phyloP scores from a whole-genome alignment of 2,888 invertebrate species.

The Limnephilus rhombicus region DNA sequence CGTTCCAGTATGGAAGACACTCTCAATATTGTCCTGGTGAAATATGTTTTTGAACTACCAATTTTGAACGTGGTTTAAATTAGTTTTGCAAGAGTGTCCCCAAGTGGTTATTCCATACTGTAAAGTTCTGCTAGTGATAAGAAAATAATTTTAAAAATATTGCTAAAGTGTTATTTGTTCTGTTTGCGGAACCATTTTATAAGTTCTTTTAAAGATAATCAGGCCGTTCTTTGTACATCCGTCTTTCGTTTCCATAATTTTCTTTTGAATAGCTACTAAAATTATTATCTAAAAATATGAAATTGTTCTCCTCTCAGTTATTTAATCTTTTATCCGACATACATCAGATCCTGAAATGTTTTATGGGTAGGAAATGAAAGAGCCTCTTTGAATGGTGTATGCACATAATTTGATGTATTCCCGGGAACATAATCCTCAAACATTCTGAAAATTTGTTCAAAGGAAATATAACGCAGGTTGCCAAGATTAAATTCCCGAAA shows the following conservation, averaged over 20 bases:
- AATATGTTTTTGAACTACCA: too few species aligned
- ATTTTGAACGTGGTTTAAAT: too few species aligned
- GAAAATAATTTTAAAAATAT: too few species aligned
- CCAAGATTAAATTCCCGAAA: neutral
- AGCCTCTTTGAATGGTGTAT: neutral
- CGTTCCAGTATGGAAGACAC: too few species aligned
- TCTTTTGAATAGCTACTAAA: neutral
- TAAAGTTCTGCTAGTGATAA: too few species aligned
- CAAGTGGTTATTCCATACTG: too few species aligned
- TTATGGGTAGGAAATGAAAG: neutral
- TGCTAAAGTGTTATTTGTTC: too few species aligned
- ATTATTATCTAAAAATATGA: neutral
- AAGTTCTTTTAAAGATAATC: too few species aligned
- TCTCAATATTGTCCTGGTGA: too few species aligned
- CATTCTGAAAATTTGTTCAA: neutral
- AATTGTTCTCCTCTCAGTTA: neutral
- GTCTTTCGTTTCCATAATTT: neutral
- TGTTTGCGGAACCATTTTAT: too few species aligned
- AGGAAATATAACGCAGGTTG: neutral
- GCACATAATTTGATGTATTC: constrained; percentile 1
- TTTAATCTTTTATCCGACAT: neutral
- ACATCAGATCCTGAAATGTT: neutral
- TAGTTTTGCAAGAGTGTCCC: too few species aligned
- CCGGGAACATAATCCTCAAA: neutral
- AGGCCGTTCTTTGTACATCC: too few species aligned